Base-by-base conservation (phyloP, 2,888 invertebrate genomes). In the Metopia argyrocephala region DNA sequence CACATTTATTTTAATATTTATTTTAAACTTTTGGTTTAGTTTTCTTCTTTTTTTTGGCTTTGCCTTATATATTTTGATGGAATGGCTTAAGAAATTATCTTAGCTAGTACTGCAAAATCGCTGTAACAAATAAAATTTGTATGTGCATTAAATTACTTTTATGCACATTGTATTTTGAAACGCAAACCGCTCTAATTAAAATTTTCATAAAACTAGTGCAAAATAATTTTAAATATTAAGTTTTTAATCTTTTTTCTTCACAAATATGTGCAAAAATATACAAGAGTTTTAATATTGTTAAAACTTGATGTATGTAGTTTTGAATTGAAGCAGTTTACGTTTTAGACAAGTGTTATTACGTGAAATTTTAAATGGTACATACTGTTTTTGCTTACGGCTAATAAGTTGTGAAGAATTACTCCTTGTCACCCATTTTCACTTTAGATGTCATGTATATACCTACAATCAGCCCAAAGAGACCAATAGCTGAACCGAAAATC, bases 401-500 rank as follows among this genome's bases (percentile, higher is more conserved):
- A 82, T 86, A 89, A 18, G 15, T 64, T 27, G 9, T 18, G 25
- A 56, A 20, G 2, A 59, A 65, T 84, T 87, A 91, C 48, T 88
- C 89, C 86, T 93, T 93, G 90, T 93, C 93, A 87, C 95, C 95
- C 94, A 95, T 95, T 91, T 94, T 95, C 83, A 94, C 94, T 91
- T 93, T 95, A 84, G 95, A 95, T 79, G 95, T 95, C 95, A 97
- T 96, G 90, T 96, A 97, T 90, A 99, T 98, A 85, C 98, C 98
- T 84, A 99, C 98, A 91, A 99, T 99, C 74, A 99, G 93, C 71
- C 99, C 99, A 91, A 99, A 99, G 23, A 99, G 93, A 88, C 99
- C 99, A 89, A 99, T 99, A 86, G 99, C 99, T 88, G 97, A 98
- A 78, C 98, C 99, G 89, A 99, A 99, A 91, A 99, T 99, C 92